Conservation (phyloP, 2,888 invertebrate species). For the Amiota communis region DNA sequence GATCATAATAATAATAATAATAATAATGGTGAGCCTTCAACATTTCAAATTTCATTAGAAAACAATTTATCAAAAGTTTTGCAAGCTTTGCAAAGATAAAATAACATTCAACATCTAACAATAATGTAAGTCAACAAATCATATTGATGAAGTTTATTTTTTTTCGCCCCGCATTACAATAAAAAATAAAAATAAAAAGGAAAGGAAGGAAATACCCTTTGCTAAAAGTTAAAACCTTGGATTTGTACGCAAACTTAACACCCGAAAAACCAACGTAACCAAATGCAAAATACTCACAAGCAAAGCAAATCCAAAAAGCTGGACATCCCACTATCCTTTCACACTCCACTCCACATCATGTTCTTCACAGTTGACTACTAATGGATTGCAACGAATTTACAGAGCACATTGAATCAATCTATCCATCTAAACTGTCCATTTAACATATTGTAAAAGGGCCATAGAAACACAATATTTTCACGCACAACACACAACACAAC, state of each 20-base stretch:
- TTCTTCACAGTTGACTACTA: neutral
- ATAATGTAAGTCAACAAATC: constrained; percentile 10
- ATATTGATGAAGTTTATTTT: constrained; percentile 13
- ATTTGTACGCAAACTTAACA: neutral
- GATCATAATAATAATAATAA: no score
- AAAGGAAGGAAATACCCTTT: constrained; percentile 1
- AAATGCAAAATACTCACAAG: neutral
- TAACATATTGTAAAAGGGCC: constrained; percentile 19
- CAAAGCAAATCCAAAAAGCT: neutral
- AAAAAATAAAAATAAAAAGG: neutral
- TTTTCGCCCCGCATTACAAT: constrained; percentile 11
- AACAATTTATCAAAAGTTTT: constrained; percentile 14
- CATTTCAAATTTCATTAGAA: constrained; percentile 13
- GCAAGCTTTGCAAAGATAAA: neutral
- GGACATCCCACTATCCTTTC: neutral
- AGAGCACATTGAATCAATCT: neutral
- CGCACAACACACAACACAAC: neutral
- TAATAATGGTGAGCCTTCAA: neutral
- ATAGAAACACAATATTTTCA: constrained; percentile 5
- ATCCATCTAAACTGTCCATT: constrained; percentile 17
- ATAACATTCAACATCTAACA: no score
- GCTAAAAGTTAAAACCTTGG: neutral
- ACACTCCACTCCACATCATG: no score
- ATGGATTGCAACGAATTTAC: constrained; percentile 12
- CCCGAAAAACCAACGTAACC: neutral